Evolutionary conservation across 2,888 invertebrate species (phyloP).

Genomic region (Eupithecia insigniata): DNA sequence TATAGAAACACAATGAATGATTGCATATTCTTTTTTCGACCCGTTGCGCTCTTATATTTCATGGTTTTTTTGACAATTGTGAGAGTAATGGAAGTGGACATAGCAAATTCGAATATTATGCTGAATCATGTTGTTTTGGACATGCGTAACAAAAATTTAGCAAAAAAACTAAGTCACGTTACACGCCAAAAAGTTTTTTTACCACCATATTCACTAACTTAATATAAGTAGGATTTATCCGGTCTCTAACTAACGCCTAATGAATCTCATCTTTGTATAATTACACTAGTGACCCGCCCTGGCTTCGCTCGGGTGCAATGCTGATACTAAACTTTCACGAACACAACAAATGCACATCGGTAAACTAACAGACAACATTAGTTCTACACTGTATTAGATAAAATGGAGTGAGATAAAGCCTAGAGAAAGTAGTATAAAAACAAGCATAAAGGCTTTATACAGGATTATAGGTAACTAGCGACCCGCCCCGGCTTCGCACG

Average conservation of each 20-base stretch:
- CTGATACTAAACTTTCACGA: too few relatives aligned
- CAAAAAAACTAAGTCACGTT: conserved; percentile 18
- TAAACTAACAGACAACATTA: too few relatives aligned
- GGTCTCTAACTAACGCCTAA: background rate
- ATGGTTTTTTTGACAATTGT: background rate
- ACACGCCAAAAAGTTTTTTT: conserved; percentile 11
- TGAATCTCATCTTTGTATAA: background rate
- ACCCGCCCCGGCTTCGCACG: too few relatives aligned
- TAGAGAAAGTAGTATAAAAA: too few relatives aligned
- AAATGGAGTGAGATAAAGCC: too few relatives aligned
- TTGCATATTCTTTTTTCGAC: background rate
- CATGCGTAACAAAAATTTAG: background rate
- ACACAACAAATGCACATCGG: too few relatives aligned
- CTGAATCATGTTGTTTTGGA: conserved; percentile 4
- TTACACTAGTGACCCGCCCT: too few relatives aligned
- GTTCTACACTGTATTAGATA: too few relatives aligned
- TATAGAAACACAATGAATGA: background rate
- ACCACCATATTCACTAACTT: too few relatives aligned
- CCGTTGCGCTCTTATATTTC: background rate
- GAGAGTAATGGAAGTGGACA: background rate
- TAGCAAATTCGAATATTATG: background rate
- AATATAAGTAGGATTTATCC: background rate
- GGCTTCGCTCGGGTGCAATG: too few relatives aligned
- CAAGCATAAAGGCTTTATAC: too few relatives aligned
- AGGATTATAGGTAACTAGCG: too few relatives aligned